Evolutionary conservation across 2,888 invertebrate species (phyloP).

Genomic region (Erebia palarica): DNA sequence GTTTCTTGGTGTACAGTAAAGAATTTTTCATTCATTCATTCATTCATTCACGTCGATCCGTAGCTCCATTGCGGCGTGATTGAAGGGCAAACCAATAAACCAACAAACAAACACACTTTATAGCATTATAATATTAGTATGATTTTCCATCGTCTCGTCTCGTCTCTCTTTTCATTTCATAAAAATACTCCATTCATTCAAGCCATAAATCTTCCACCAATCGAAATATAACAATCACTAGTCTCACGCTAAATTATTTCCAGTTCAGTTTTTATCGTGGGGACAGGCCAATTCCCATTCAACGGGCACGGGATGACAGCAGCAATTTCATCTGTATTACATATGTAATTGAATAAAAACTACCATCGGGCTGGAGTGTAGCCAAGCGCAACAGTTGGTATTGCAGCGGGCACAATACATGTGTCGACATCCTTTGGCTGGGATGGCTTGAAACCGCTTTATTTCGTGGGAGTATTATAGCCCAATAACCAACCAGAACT

Average conservation of each 20-base stretch:
- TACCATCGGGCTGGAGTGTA: constrained; percentile 40
- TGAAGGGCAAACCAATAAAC: too few relatives aligned
- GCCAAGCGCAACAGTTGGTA: constrained; percentile 47
- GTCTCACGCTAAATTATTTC: constrained; percentile 6
- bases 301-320: constrained; percentile 23
- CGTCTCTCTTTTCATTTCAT: too few relatives aligned
- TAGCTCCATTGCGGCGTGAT: too few relatives aligned
- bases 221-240: neutral
- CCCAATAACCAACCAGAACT: constrained; percentile 11
- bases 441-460: constrained; percentile 31
- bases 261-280: constrained; percentile 14
- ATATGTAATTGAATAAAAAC: constrained; percentile 45
- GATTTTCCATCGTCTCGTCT: too few relatives aligned
- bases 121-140: too few relatives aligned
- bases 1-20: too few relatives aligned
- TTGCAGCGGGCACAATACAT: constrained; percentile 35
- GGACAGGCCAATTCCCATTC: constrained; percentile 27
- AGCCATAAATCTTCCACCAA: neutral
- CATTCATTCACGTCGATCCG: too few relatives aligned
- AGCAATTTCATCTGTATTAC: constrained; percentile 43
- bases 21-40: too few relatives aligned
- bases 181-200: neutral
- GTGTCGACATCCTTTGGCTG: constrained; percentile 30
- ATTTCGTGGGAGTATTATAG: constrained; percentile 27
- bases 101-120: too few relatives aligned